Evolutionary conservation across 2,113 vertebrate genomes (phyloP), one percentile per base, ranked within the genome.

Genomic region (Recurvirostra avosetta): DNA sequence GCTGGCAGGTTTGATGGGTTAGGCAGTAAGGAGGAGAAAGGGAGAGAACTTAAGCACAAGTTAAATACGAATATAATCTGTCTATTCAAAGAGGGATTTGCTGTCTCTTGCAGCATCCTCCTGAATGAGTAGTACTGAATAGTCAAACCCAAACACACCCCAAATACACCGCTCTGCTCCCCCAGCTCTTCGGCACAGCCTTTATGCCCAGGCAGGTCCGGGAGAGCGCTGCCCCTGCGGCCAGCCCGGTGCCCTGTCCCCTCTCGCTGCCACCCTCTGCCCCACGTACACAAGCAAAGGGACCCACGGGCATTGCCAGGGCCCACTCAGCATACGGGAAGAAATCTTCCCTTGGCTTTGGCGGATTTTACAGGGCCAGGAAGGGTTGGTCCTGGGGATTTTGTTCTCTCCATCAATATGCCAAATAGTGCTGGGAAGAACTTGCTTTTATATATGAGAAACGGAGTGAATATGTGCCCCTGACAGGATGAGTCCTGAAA

Each of bases 321-420:
- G 38, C 16, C 62, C 15, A 16, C 2, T 8, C 6, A 27, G 53
- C 0, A 0, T 25, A 27, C 0, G 5, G 58, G 5, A 27, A 84
- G 8, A 72, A 63, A 72, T 18, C 15, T 92, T 88, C 43, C 56
- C 58, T 76, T 65, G 26, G 47, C 18, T 61, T 38, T 59, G 22
- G 4, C 52, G 26, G 5, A 9, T 74, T 75, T 40, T 53, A 15
- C 0, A 0, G 34, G 38, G 10, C 63, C 17, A 6, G 25, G 41
- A 72, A 88, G 63, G 14, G 11, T 17, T 55, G 25, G 20, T 41
- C 61, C 49, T 18, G 26, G 40, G 14, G 56, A 56, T 82, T 88
- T 77, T 88, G 14, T 56, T 78, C 36, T 56, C 66, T 61, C 73
- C 12, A 3, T 58, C 34, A 22, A 2, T 8, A 23, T 19, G 16